Percentiles rank a stretch among this genome's conserved stretches.
phyloP scores from a whole-genome alignment of 2,113 vertebrate genomes.

The Heterochromis multidens region DNA sequence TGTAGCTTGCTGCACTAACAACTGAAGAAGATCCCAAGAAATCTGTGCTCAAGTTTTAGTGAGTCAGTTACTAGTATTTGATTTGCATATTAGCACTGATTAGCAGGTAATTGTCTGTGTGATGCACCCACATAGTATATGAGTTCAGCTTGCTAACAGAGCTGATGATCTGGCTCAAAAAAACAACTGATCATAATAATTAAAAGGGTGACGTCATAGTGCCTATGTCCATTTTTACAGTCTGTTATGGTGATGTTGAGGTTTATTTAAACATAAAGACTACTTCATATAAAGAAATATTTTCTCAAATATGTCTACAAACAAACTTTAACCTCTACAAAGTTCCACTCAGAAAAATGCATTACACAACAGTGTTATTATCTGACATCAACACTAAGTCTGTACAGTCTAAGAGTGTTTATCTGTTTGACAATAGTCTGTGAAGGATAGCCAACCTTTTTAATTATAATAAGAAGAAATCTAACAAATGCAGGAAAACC shows the following conservation, averaged over 20 bases:
- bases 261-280: background rate
- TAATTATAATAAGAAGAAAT: background rate
- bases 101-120: background rate
- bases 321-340: background rate
- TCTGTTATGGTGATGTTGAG: background rate
- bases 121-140: background rate
- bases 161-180: background rate
- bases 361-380: background rate
- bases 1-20: background rate
- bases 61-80: background rate
- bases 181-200: background rate
- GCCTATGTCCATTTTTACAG: background rate
- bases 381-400: background rate
- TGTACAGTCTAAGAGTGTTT: background rate
- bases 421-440: background rate
- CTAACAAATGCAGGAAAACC: background rate
- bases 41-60: background rate
- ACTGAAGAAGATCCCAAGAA: background rate
- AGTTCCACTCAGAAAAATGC: background rate
- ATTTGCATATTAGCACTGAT: background rate
- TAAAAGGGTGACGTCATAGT: background rate
- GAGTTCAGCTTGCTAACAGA: background rate
- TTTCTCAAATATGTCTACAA: background rate
- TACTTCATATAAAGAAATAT: background rate
- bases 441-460: background rate